These are phyloP conservation scores for Callosobruchus maculatus DNA, from an alignment of 2,888 invertebrate species.

Conservation along the genomic window DNA sequence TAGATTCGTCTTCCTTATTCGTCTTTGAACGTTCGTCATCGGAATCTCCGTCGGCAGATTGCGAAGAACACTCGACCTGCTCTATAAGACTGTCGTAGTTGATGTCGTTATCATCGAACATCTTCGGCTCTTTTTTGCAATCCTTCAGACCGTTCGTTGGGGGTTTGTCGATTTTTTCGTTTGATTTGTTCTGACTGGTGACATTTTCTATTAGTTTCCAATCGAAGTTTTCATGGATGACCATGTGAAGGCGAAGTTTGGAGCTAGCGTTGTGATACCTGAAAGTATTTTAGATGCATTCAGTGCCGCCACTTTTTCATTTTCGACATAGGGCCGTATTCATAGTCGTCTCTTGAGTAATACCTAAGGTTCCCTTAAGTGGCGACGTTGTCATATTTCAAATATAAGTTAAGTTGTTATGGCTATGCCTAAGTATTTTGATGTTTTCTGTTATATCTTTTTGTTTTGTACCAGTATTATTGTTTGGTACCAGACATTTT, in stretches of 20 bases:
- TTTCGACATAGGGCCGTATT: no score
- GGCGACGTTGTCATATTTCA: no score
- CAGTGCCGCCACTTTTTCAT: no score
- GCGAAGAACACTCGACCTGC: slow-evolving; percentile 35
- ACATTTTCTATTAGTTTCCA: slow-evolving; percentile 36
- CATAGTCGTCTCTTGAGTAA: no score
- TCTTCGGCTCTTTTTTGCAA: slow-evolving; percentile 31
- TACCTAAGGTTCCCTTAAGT: no score
- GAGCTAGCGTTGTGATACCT: slow-evolving; percentile 58
- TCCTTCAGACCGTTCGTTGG: slow-evolving; percentile 20
- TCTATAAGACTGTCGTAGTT: slow-evolving; percentile 45
- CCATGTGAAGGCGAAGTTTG: slow-evolving; percentile 56
- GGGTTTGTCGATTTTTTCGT: slow-evolving; percentile 12
- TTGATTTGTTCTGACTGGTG: slow-evolving; percentile 26
- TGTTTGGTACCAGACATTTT: no score
- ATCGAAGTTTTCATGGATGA: slow-evolving; percentile 54
- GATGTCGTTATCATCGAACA: slow-evolving; percentile 27
- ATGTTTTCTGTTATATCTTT: no score
- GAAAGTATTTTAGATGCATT: neutral
- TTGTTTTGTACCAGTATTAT: no score
- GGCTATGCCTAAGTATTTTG: no score
- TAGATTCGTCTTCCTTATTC: slow-evolving; percentile 13
- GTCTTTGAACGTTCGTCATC: slow-evolving; percentile 10
- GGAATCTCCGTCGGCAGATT: slow-evolving; percentile 24
- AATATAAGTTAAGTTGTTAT: no score